Base-by-base conservation (phyloP, 2,797 vertebrate genomes). In the Sebastes ruberrimus region DNA sequence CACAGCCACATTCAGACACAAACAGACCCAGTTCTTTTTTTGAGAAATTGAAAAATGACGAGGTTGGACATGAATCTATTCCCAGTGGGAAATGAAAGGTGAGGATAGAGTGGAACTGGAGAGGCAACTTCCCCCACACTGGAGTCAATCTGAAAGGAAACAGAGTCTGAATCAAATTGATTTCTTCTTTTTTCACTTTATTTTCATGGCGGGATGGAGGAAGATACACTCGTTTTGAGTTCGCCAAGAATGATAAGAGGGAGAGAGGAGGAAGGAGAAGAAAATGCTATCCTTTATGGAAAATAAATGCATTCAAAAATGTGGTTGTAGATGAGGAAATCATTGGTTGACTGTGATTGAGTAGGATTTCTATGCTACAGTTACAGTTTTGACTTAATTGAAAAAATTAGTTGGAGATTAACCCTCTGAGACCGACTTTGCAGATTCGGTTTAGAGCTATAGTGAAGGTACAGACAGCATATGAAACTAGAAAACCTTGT, bases 41-140 rank as follows among this genome's bases (percentile, higher is more conserved):
- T n/a, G 25, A 25, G 57, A 60, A 46, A 74, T 77, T 35, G 27
- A 71, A 74, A 55, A 60, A 25, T 20, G 18, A 25, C 13, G 2
- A 8, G 5, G n/a, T 28, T 33, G 7, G 59, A 67, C 62, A 5
- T 30, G 18, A 42, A 22, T 23, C 10, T 22, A 13, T 38, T 3
- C 38, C 23, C 23, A 1, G n/a, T 3, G 20, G 62, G 35, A 68
- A 57, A 63, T 62, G 68, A 68, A 64, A 55, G 25, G n/a, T 55
- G 52, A 30, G 5, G 62, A 16, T 38, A 7, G 7, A 52, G 60
- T 11, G 46, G 25, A 62, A 46, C 10, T 20, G 4, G 10, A 60
- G 38, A 60, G 38, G 52, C 7, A 6, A n/a, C 52, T 14, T 0
- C n/a, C 4, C 14, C 18, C 0, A 56, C 16, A 1, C 6, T 2